Base-by-base conservation (phyloP, 1,140 invertebrate species). In the Adoxophyes honmai region DNA sequence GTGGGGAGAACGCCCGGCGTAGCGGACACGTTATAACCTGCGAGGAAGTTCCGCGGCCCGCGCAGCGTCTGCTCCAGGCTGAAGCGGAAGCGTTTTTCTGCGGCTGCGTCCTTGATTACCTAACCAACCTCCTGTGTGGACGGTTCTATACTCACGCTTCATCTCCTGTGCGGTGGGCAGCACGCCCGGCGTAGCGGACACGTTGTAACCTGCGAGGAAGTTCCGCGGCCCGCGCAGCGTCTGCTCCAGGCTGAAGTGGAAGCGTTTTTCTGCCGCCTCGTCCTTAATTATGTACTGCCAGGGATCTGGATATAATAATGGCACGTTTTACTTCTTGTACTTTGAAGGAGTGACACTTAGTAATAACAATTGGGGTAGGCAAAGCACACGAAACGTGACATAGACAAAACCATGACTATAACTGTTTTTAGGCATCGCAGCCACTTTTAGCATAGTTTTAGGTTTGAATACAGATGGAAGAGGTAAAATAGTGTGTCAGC, bases 211-310 rank as follows among this genome's bases (percentile, higher is more conserved):
- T 3, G 70, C 66, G 0, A 87, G 56, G 52, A 81, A 85, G 34
- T 74, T 70, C 6, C 81, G 59, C 10, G 62, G 69, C 4, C 76
- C 67, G 0, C n/a, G 38, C 0, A 91, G 62, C 0, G 88, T 82
- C 18, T 70, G 71, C n/a, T 77, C 69, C 36, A 91, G 69, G 5
- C 67, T 79, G 72, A 91, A 91, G 1, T 86, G 59, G 71, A 90
- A 91, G 36, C 84, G 75, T 11, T 68, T 70, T 58, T 91, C 89
- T 0, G 83, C 81, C 44, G 70, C 66, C 10, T 75, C 66, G 61
- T 91, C 90, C 28, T 79, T 73, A 6, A 91, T 66, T n/a, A 91
- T 64, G 66, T 88, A 81, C 36, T 81, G 66, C 89, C 90, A 91
- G 1, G 90, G 90, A 72, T 91, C 90, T 90, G 60, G 39, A 81